These are phyloP conservation scores for Syndactyla subalaris DNA, from an alignment of 2,797 vertebrate genomes.

Conservation along the genomic window DNA sequence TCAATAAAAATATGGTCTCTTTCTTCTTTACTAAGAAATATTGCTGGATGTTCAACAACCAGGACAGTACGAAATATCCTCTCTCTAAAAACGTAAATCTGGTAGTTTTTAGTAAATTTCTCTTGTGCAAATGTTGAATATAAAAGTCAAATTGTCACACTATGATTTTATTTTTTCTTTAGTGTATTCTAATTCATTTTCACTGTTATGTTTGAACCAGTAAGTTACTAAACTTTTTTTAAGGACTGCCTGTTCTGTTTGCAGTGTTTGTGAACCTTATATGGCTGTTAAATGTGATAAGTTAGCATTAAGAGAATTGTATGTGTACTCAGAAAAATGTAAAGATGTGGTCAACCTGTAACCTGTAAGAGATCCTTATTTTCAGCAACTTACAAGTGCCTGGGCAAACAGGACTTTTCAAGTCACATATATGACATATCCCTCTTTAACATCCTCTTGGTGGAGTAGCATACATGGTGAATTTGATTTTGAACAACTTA, in stretches of 20 bases:
- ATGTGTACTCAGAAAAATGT: not conserved
- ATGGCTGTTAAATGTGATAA: not conserved
- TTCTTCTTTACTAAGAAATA: slow-evolving; percentile 15
- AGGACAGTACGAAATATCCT: not conserved
- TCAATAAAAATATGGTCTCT: not conserved
- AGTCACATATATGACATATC: not conserved
- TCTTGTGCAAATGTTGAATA: not conserved
- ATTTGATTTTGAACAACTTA: not conserved
- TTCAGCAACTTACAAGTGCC: not conserved
- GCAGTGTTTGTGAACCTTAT: not conserved
- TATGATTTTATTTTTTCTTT: not conserved
- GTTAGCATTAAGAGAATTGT: not conserved
- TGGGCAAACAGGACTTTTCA: not conserved
- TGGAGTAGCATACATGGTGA: not conserved
- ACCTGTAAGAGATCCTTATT: not conserved
- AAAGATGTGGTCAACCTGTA: not conserved
- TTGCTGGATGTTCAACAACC: not conserved
- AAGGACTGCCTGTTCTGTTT: not conserved
- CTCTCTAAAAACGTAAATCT: not conserved
- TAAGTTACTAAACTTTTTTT: not conserved
- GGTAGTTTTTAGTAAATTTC: not conserved
- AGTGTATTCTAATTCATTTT: not conserved
- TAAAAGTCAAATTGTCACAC: not conserved
- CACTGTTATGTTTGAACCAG: not conserved
- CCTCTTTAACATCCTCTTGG: not conserved